Evolutionary conservation across 2,888 invertebrate species (phyloP).

Genomic region (Timema podura): DNA sequence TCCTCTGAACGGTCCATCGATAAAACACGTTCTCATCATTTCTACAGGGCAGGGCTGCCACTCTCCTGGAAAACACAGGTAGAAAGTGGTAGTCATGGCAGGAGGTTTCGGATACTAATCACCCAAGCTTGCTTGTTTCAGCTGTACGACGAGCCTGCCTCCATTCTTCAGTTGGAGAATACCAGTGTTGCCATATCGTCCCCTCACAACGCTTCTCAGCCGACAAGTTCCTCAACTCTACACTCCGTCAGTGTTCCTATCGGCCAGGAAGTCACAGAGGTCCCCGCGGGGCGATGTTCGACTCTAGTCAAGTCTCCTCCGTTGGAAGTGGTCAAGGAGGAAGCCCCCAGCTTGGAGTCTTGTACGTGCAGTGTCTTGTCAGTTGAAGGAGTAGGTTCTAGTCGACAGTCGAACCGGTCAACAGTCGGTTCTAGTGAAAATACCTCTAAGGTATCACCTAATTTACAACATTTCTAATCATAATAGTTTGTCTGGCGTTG

Average conservation of each 20-base stretch:
- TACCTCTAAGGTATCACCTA: no score
- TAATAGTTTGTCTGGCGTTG: neutral
- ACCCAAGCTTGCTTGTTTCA: conserved; percentile 30
- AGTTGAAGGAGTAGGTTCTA: neutral
- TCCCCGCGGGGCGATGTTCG: no score
- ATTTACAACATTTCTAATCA: neutral
- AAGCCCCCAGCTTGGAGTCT: conserved; percentile 14
- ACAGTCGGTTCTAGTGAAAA: no score
- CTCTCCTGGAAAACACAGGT: neutral
- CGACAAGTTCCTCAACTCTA: neutral
- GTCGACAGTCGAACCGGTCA: neutral
- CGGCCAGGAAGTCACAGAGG: neutral
- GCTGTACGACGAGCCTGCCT: conserved; percentile 44
- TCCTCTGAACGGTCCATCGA: no score
- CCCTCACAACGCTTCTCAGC: neutral
- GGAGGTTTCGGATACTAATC: no score
- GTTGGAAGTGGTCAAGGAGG: conserved; percentile 28
- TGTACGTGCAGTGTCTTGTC: neutral
- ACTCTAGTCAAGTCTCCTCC: conserved; percentile 17
- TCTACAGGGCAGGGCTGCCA: neutral
- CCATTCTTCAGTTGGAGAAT: conserved; percentile 36
- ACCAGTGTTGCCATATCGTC: neutral
- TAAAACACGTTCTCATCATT: no score
- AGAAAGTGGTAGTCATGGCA: no score
- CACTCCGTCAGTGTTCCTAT: neutral